phyloP scores from a whole-genome alignment of 2,888 invertebrate species.

The Tenodera sinensis region DNA sequence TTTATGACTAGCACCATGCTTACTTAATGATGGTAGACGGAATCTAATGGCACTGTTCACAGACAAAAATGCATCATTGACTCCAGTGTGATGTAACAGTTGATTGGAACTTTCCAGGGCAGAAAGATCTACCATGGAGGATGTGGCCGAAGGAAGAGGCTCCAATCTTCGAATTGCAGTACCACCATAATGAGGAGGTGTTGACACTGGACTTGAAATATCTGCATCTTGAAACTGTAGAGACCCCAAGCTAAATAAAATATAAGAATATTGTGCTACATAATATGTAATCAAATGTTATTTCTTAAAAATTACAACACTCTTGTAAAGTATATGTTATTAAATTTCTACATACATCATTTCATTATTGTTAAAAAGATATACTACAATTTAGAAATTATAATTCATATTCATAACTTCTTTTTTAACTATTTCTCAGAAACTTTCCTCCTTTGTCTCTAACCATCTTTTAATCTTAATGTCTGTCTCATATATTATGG shows the following conservation, averaged over 20 bases:
- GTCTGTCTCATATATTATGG: no score
- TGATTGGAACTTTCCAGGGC: neutral
- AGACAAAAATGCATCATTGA: neutral
- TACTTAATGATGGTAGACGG: conserved; percentile 18
- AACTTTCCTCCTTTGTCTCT: no score
- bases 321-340: no score
- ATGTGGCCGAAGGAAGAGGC: conserved; percentile 19
- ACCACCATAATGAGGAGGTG: conserved; percentile 9
- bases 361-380: no score
- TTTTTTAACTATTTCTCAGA: no score
- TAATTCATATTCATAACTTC: no score
- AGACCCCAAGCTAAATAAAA: conserved; percentile 57
- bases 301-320: neutral
- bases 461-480: no score
- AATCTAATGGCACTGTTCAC: neutral
- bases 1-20: neutral
- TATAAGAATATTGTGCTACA: neutral
- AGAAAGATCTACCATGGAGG: neutral
- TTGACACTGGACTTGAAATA: neutral
- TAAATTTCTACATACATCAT: no score
- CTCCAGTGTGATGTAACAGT: neutral
- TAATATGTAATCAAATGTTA: neutral
- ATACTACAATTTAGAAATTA: no score
- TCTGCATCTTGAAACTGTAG: conserved; percentile 49
- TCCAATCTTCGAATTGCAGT: conserved; percentile 12